Conservation (phyloP, 2,888 invertebrate genomes). For the Luperina testacea region DNA sequence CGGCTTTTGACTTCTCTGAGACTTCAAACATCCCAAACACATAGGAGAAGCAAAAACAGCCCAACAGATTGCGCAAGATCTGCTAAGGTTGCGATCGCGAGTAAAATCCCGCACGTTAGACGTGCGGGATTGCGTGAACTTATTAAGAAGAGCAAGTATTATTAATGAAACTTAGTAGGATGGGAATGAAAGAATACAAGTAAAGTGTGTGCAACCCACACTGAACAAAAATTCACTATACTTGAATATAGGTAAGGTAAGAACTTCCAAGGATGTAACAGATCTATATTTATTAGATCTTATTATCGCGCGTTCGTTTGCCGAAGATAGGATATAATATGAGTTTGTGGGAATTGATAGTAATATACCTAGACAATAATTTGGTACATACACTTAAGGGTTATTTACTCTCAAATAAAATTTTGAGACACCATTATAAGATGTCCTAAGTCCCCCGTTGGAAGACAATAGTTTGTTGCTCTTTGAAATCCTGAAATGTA, state of each 20-base stretch:
- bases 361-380: background rate
- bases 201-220: background rate
- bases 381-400: background rate
- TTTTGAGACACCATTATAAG: background rate
- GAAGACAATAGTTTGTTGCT: background rate
- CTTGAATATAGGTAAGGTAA: background rate
- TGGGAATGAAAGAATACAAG: background rate
- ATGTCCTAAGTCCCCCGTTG: background rate
- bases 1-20: no score
- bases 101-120: background rate
- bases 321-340: background rate
- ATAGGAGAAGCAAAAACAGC: background rate
- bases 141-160: background rate
- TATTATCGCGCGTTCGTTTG: background rate
- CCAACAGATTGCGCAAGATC: conserved; percentile 4
- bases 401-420: background rate
- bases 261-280: background rate
- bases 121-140: conserved; percentile 1
- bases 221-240: background rate
- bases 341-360: background rate
- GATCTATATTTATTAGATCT: background rate
- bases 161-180: background rate
- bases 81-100: background rate
- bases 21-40: background rate
- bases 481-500: background rate